Evolutionary conservation across 2,888 invertebrate species (phyloP), one percentile per base, ranked within the genome.

Genomic region (Orthonevra nobilis): DNA sequence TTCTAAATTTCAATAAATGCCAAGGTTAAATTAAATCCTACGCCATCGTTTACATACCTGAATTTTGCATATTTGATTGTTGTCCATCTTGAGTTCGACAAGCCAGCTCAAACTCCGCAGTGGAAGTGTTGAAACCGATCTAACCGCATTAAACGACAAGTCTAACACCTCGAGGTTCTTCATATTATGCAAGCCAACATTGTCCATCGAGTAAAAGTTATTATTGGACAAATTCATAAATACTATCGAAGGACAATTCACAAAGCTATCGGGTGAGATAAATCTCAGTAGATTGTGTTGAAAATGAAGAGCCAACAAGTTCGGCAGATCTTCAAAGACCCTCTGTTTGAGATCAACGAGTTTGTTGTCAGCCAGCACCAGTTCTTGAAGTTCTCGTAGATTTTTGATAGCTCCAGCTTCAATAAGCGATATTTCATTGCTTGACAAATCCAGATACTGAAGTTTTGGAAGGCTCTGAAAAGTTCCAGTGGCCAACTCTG

Each of bases 181-280:
- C 72, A 96, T 89, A 82, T 92, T 92, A 34, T 92, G 90, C 60
- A 96, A 87, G 0, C 96, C 96, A 28, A 94, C 92, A 83, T 93
- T 92, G 74, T 95, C 94, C 84, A 97, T 89, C 56, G 91, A 92
- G 3, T 91, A 91, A 66, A 97, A 90, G 82, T 94, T 92, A 89
- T 97, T 97, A 84, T 93, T 91, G 82, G 96, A 96, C 79, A 97
- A 88, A 89, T 97, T 96, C 50, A 97, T 89, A 86, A 95, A 93
- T 64, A 96, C 91, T 60, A 97, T 90, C 48, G 94, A 92, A 0
- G 95, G 94, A 15, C 95, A 92, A 83, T 93, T 92, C 81, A 93
- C 92, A 86, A 97, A 96, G 2, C 95, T 94, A 82, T 92, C 91
- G 20, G 91, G 90, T 0, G 94, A 93, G 81, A 95, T 93, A 83